These are phyloP conservation scores for Acanthopagrus latus DNA, from an alignment of 2,797 vertebrate genomes.

Conservation along the genomic window DNA sequence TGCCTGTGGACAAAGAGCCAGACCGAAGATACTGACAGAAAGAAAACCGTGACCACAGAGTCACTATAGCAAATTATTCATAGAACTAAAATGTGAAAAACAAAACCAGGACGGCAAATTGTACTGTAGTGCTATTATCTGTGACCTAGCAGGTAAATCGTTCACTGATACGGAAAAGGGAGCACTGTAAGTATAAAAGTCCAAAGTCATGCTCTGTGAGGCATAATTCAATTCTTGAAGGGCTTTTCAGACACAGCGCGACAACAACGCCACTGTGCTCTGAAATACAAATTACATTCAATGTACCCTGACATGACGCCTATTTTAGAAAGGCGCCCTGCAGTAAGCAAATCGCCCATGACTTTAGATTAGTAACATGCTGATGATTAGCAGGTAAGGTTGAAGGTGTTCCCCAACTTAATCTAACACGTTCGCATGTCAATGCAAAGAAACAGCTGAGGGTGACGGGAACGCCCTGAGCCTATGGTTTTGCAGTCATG, in stretches of 20 bases:
- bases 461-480: background rate
- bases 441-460: background rate
- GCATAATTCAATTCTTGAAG: no score
- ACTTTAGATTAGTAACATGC: background rate
- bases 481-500: background rate
- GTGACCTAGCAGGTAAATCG: background rate
- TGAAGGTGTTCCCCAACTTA: background rate
- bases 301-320: no score
- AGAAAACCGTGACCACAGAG: background rate
- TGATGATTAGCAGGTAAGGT: background rate
- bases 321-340: no score
- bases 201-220: no score
- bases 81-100: background rate
- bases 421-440: background rate
- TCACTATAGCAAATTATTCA: background rate
- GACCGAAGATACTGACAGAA: background rate
- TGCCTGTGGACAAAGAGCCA: background rate
- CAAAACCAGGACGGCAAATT: no score
- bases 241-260: no score
- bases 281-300: no score
- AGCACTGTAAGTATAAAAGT: background rate
- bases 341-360: background rate
- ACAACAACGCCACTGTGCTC: no score
- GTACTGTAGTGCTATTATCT: background rate
- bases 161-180: background rate